These are phyloP conservation scores for Myotis vivesi DNA, from an alignment of 2,797 vertebrate species.

Conservation along the genomic window DNA sequence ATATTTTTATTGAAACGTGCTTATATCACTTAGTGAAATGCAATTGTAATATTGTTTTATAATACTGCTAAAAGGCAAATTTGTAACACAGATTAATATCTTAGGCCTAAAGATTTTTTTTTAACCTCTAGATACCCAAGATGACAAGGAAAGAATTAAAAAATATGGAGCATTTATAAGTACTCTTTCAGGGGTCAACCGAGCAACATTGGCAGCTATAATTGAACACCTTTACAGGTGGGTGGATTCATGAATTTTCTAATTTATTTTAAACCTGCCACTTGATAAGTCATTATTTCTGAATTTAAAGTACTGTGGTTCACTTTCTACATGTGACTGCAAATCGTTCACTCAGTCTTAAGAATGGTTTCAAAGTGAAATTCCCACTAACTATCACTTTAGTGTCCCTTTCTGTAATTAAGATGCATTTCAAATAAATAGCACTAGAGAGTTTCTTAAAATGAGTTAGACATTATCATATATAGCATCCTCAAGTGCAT, in stretches of 20 bases:
- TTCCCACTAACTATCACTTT: neutral
- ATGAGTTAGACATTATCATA: neutral
- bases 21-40: slow-evolving; percentile 9
- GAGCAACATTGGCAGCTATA: slow-evolving; percentile 91
- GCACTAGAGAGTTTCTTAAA: neutral
- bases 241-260: slow-evolving; percentile 40
- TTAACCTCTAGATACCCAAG: slow-evolving; percentile 86
- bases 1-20: neutral
- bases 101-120: slow-evolving; percentile 3
- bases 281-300: neutral
- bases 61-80: neutral
- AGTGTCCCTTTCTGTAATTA: neutral
- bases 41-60: neutral
- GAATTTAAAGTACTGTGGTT: neutral
- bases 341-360: neutral
- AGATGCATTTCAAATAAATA: neutral
- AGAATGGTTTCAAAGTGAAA: neutral
- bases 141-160: slow-evolving; percentile 88
- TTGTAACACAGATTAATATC: neutral
- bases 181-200: slow-evolving; percentile 90
- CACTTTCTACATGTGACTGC: neutral
- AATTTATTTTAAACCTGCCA: neutral
- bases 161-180: slow-evolving; percentile 93
- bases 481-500: neutral
- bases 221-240: slow-evolving; percentile 97